phyloP scores from a whole-genome alignment of 2,113 vertebrate genomes.

The Hippocampus barbouri region DNA sequence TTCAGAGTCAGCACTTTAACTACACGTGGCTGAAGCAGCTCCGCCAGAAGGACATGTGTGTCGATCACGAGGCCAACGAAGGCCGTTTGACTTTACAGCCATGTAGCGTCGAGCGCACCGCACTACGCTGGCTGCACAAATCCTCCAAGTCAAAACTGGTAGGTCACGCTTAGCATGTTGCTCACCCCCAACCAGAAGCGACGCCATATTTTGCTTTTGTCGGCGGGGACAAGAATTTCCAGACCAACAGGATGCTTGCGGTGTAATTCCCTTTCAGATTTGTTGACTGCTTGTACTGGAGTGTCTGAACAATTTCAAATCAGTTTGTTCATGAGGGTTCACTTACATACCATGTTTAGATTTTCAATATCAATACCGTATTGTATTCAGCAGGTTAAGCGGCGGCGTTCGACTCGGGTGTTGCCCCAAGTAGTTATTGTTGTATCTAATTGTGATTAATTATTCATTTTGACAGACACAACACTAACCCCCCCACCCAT shows the following conservation, averaged over 20 bases:
- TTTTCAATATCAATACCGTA: too few relatives aligned
- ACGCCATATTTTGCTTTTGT: background rate
- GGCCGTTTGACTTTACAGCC: constrained; percentile 50
- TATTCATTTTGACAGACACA: too few relatives aligned
- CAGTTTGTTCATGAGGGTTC: background rate
- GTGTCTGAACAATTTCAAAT: background rate
- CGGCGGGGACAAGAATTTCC: background rate
- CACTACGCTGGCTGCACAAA: constrained; percentile 80
- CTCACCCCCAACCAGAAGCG: background rate
- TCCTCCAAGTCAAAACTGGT: constrained; percentile 74
- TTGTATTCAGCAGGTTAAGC: too few relatives aligned
- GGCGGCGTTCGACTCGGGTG: too few relatives aligned
- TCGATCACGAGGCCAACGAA: constrained; percentile 37
- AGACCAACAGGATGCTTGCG: background rate
- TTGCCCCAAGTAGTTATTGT: too few relatives aligned
- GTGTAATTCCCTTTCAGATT: background rate
- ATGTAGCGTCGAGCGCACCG: constrained; percentile 70
- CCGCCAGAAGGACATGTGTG: constrained; percentile 76
- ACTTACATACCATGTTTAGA: background rate
- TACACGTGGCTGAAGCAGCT: constrained; percentile 90
- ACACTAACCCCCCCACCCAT: too few relatives aligned
- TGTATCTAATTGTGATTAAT: background rate
- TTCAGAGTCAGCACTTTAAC: constrained; percentile 86
- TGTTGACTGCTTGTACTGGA: background rate
- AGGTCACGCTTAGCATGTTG: constrained; percentile 42